These are phyloP conservation scores for Phataginus tetradactyla DNA, from an alignment of 2,797 vertebrate genomes.

Conservation along the genomic window DNA sequence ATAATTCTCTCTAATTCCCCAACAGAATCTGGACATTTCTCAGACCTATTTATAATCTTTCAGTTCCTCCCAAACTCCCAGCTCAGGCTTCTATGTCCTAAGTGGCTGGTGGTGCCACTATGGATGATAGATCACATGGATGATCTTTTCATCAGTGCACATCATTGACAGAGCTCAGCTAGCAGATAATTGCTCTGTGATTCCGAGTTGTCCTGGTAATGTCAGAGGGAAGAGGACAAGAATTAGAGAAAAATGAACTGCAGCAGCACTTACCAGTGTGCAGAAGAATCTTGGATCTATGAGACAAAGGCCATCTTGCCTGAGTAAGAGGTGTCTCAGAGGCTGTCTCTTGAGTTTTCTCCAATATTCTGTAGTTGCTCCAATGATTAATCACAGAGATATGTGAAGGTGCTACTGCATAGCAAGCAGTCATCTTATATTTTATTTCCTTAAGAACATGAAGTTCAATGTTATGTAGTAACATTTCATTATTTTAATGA, in stretches of 20 bases:
- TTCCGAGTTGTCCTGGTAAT: neutral
- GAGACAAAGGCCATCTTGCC: neutral
- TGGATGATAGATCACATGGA: neutral
- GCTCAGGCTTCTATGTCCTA: neutral
- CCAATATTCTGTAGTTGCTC: neutral
- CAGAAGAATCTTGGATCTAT: neutral
- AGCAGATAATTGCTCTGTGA: neutral
- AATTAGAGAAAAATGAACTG: neutral
- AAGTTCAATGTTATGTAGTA: neutral
- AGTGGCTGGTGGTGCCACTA: rapidly evolving
- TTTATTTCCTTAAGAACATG: neutral
- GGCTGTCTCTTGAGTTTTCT: neutral
- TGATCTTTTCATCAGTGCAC: neutral
- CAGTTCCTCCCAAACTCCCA: neutral
- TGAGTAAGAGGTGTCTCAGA: neutral
- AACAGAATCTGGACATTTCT: neutral
- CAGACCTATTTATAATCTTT: neutral
- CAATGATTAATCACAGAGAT: conserved; percentile 7
- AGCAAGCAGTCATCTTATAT: neutral
- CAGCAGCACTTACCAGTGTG: neutral
- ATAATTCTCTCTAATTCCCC: neutral
- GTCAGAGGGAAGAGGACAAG: neutral
- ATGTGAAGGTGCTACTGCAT: neutral
- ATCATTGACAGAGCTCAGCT: neutral
- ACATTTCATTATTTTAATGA: neutral